Conservation (phyloP, 2,113 vertebrate genomes). For the Phaethon lepturus region DNA sequence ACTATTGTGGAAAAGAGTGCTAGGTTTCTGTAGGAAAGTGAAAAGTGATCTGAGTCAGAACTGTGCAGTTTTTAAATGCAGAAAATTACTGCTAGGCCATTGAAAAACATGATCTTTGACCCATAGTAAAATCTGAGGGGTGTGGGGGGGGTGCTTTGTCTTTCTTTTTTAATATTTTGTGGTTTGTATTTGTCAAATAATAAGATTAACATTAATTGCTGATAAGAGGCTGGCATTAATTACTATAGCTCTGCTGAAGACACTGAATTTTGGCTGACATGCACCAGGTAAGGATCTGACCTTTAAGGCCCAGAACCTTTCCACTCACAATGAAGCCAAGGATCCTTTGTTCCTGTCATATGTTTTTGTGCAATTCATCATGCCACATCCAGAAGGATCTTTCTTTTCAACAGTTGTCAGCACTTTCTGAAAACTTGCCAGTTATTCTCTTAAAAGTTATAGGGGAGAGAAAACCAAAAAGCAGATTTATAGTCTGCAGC, state of each 20-base stretch:
- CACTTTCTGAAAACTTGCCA: neutral
- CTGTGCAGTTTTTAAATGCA: neutral
- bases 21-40: neutral
- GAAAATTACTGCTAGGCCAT: neutral
- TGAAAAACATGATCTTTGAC: neutral
- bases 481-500: neutral
- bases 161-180: neutral
- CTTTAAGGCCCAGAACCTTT: neutral
- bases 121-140: neutral
- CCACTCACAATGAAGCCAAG: neutral
- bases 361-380: neutral
- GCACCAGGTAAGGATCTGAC: neutral
- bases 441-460: neutral
- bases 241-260: neutral
- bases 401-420: neutral
- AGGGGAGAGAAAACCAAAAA: neutral
- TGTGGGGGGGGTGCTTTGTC: rapidly evolving
- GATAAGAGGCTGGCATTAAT: neutral
- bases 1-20: neutral
- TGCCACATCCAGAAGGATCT: neutral
- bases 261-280: neutral
- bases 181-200: neutral
- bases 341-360: neutral
- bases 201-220: neutral
- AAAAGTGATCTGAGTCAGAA: neutral